Percentiles rank a stretch among this genome's conserved stretches.
Conservation (phyloP, 2,113 vertebrate genomes). For the Ageneiosus marmoratus region DNA sequence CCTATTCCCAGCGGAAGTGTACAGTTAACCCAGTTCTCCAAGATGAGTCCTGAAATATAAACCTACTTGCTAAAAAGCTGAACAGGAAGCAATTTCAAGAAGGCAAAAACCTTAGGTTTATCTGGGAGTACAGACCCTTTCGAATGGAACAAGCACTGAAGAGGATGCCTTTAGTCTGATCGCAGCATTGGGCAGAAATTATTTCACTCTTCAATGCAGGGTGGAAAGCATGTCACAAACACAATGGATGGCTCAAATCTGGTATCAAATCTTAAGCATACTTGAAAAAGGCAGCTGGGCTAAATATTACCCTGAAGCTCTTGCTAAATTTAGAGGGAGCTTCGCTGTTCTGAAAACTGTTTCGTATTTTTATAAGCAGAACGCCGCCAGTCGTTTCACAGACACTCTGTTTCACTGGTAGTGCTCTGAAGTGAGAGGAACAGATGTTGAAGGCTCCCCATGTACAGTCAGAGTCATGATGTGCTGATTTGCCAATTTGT, state of each 20-base stretch:
- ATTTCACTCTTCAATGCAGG: neutral
- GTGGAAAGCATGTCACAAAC: neutral
- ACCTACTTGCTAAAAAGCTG: neutral
- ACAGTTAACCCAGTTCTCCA: slow-evolving; percentile 33
- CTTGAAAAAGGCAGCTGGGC: neutral
- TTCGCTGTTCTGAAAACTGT: neutral
- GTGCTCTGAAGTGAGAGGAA: slow-evolving; percentile 16
- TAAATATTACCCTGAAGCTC: slow-evolving; percentile 3
- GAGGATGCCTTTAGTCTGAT: neutral
- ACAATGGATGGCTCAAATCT: neutral
- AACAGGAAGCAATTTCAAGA: slow-evolving; percentile 39
- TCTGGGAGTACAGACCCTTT: neutral
- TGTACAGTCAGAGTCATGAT: slow-evolving; percentile 7
- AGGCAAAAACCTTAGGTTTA: slow-evolving; percentile 24
- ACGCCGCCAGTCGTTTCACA: slow-evolving; percentile 32
- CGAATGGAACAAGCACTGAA: neutral
- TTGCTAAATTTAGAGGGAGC: slow-evolving; percentile 4
- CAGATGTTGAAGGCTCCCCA: slow-evolving; percentile 32
- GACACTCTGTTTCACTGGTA: slow-evolving; percentile 25
- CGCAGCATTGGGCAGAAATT: neutral
- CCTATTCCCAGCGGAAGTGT: neutral
- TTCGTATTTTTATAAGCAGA: slow-evolving; percentile 16
- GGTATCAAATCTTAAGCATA: neutral
- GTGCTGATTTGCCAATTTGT: neutral
- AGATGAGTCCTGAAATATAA: slow-evolving; percentile 26